Evolutionary conservation across 2,888 invertebrate species (phyloP).

Genomic region (Luffia ferchaultella): DNA sequence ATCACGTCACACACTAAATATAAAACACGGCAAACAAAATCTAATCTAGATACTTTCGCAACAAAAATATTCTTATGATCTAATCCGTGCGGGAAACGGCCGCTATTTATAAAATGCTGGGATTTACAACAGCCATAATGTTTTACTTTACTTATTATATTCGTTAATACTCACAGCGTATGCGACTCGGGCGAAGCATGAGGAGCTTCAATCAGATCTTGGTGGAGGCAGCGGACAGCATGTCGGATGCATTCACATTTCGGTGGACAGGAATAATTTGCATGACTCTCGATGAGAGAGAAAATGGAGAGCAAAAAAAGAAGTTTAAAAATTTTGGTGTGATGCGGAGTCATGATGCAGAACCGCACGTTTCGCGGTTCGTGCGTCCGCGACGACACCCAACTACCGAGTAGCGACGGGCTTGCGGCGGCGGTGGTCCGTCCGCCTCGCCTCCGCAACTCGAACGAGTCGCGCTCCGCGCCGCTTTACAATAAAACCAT

Average conservation of each 20-base stretch:
- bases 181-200: constrained; percentile 33
- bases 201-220: constrained; percentile 34
- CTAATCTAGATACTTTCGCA: too few species aligned
- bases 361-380: constrained; percentile 14
- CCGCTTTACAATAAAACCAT: too few species aligned
- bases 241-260: constrained; percentile 39
- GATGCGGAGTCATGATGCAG: constrained; percentile 11
- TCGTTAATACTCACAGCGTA: constrained; percentile 50
- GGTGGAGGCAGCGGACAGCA: constrained; percentile 37
- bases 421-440: constrained; percentile 5
- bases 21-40: too few species aligned
- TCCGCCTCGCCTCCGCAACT: too few species aligned
- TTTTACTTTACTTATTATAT: too few species aligned
- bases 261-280: constrained; percentile 33
- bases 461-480: too few species aligned
- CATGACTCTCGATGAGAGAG: constrained; percentile 18
- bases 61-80: too few species aligned
- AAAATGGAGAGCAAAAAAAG: constrained; percentile 28
- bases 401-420: constrained; percentile 18
- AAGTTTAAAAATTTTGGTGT: constrained; percentile 22
- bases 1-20: too few species aligned
- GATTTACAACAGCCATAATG: too few species aligned
- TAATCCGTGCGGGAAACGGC: too few species aligned
- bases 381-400: constrained; percentile 23
- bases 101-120: too few species aligned